These are phyloP conservation scores for Canis aureus DNA, from an alignment of 2,113 vertebrate genomes.

Conservation along the genomic window DNA sequence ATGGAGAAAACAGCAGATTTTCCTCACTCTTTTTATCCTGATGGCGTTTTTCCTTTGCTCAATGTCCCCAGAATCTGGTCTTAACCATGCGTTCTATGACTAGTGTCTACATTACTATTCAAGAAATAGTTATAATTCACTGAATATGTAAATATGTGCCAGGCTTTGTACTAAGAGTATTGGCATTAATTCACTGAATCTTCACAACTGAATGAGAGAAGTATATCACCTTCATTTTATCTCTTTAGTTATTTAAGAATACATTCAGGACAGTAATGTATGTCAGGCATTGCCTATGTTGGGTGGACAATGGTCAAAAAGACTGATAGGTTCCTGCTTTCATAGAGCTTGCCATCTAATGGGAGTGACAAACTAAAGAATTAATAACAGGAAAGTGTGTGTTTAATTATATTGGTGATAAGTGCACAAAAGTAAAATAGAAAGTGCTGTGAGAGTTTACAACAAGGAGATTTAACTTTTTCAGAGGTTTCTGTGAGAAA, in stretches of 20 bases:
- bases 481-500: neutral
- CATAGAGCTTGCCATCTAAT: neutral
- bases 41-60: neutral
- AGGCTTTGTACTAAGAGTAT: neutral
- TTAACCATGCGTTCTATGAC: neutral
- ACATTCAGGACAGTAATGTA: neutral
- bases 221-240: neutral
- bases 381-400: neutral
- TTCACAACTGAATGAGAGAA: neutral
- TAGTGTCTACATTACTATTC: neutral
- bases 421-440: neutral
- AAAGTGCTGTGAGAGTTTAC: neutral
- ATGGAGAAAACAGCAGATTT: neutral
- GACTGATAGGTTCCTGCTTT: neutral
- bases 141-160: neutral
- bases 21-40: neutral
- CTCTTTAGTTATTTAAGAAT: neutral
- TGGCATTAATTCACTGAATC: neutral
- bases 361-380: neutral
- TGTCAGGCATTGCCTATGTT: neutral
- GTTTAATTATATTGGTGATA: neutral
- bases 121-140: neutral
- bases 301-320: neutral
- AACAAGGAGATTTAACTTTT: neutral
- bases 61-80: neutral